phyloP scores from a whole-genome alignment of 2,797 vertebrate species.

The Microctenopoma stevenorrisi region DNA sequence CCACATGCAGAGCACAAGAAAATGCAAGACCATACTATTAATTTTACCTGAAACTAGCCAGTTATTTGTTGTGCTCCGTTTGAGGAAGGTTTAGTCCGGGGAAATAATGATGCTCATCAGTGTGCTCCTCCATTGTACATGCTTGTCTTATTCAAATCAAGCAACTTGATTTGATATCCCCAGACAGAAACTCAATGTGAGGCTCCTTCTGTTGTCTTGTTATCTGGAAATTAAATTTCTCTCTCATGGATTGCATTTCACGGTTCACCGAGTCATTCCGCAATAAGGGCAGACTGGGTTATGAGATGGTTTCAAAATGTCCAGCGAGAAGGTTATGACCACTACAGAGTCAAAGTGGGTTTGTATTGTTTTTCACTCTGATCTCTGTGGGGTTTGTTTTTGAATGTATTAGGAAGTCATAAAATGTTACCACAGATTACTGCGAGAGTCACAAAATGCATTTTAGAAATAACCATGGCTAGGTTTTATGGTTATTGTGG shows the following conservation, averaged over 20 bases:
- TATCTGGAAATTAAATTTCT: conserved; percentile 79
- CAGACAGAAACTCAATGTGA: conserved; percentile 68
- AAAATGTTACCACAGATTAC: conserved; percentile 11
- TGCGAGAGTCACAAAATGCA: neutral
- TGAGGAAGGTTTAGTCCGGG: conserved; percentile 9
- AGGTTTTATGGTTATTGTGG: neutral
- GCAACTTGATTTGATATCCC: conserved; percentile 76
- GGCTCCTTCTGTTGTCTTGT: conserved; percentile 75
- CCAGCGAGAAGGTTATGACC: conserved; percentile 37
- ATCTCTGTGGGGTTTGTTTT: neutral
- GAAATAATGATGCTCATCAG: conserved; percentile 39
- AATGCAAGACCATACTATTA: neutral
- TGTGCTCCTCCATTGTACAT: conserved; percentile 42
- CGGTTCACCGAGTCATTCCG: conserved; percentile 68
- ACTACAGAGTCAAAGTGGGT: conserved; percentile 29
- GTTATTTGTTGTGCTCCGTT: conserved; percentile 19
- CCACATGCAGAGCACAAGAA: neutral
- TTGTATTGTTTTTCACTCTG: neutral
- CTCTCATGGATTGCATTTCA: conserved; percentile 76
- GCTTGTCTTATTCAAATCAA: conserved; percentile 69
- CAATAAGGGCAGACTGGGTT: conserved; percentile 58
- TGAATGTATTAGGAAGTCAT: neutral
- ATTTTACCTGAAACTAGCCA: neutral
- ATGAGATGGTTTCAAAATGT: conserved; percentile 55
- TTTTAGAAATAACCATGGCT: conserved; percentile 7